These are phyloP conservation scores for Fopius arisanus DNA, from an alignment of 1,140 invertebrate genomes.

Conservation along the genomic window DNA sequence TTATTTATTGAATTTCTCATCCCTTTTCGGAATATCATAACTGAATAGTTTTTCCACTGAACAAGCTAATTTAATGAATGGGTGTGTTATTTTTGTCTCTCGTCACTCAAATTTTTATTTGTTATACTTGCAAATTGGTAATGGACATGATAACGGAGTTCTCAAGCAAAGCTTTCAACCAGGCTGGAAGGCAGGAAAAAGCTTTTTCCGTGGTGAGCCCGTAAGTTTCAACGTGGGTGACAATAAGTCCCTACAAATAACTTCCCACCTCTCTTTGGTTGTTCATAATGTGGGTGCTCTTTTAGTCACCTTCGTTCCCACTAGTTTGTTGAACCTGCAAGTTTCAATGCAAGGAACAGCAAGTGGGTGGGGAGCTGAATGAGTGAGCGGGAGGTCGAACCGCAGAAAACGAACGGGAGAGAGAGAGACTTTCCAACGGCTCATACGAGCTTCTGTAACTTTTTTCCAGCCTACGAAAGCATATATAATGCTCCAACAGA, in stretches of 20 bases:
- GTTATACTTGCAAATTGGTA: not conserved
- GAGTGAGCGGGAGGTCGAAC: constrained; percentile 3
- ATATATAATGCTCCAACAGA: constrained; percentile 3
- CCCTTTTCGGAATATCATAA: not conserved
- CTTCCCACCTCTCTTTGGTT: not conserved
- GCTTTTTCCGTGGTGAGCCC: not conserved
- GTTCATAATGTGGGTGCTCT: not conserved
- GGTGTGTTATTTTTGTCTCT: not conserved
- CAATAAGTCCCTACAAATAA: not conserved
- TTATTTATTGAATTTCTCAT: no score
- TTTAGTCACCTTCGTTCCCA: not conserved
- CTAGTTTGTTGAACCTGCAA: not conserved
- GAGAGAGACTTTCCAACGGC: constrained; percentile 32
- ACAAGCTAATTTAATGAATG: not conserved
- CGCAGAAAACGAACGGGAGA: constrained; percentile 11
- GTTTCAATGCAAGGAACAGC: not conserved
- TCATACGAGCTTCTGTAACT: constrained; percentile 38
- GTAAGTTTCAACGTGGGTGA: not conserved
- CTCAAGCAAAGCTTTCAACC: not conserved
- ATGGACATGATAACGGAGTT: not conserved
- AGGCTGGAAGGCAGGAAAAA: not conserved
- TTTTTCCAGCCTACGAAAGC: constrained; percentile 22
- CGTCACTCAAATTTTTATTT: not conserved
- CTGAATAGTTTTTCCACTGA: not conserved
- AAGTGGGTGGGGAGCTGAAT: not conserved